These are phyloP conservation scores for Vipera latastei DNA, from an alignment of 2,797 vertebrate genomes.

Conservation along the genomic window DNA sequence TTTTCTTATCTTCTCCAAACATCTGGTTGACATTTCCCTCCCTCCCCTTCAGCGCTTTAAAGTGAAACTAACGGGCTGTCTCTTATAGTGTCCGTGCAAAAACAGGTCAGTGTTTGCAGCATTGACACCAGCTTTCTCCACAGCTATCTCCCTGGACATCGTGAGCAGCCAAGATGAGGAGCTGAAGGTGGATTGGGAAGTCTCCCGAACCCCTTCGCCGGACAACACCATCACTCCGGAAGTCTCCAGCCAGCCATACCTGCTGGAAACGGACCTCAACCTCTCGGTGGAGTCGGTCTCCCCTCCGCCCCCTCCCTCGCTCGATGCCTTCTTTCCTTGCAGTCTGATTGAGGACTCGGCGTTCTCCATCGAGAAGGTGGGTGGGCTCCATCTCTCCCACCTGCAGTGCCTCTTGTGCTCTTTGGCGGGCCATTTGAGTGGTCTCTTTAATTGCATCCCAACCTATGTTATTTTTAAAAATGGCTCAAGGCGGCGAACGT, in stretches of 20 bases:
- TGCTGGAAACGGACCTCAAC: rapidly evolving
- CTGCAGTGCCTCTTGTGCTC: neutral
- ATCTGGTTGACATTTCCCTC: no score
- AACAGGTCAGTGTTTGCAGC: no score
- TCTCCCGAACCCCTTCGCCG: neutral
- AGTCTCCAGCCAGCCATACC: rapidly evolving
- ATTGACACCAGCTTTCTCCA: no score
- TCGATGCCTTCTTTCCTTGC: neutral
- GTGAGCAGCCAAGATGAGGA: neutral
- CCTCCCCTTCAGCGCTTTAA: no score
- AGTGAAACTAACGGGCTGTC: no score
- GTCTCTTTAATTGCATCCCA: no score
- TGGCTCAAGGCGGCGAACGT: no score
- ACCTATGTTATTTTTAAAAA: no score
- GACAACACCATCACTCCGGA: rapidly evolving
- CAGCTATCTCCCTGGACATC: neutral
- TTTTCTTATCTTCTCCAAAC: no score
- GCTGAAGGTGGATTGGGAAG: neutral
- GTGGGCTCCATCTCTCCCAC: neutral
- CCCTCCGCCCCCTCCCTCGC: neutral
- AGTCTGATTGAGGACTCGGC: neutral
- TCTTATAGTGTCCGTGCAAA: no score
- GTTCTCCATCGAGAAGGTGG: constrained; percentile 4
- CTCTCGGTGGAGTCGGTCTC: rapidly evolving
- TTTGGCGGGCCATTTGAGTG: neutral